Base-by-base conservation (phyloP, 2,888 invertebrate species). In the Sycophila texana region DNA sequence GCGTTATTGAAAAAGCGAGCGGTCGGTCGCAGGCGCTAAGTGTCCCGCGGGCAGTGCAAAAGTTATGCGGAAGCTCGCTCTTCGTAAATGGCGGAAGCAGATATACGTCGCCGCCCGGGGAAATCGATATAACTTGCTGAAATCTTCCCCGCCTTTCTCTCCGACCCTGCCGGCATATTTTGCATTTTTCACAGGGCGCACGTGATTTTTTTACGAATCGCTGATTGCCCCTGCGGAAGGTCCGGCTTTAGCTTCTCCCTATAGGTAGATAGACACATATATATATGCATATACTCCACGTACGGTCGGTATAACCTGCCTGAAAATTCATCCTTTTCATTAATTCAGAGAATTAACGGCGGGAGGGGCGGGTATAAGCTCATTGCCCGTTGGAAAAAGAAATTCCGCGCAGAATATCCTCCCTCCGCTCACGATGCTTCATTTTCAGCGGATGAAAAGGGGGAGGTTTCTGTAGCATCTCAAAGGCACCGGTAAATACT, bases 191-290 rank as follows among this genome's bases (percentile, higher is more conserved):
- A 67, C 67, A 7, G 55, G 18, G 2, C 18, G 67, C 5, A 66
- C 68, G 74, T 77, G 78, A 73, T 73, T 78, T 73, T 63, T 78
- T 74, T 58, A 63, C 77, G 65, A 71, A 72, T 72, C 65, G 51
- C 58, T 57, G 77, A 61, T 63, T 61, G 65, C 13, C 22, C n/a
- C 13, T 49, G 5, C 39, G 0, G 5, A 39, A 5, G 53, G 4
- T 53, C 53, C 4, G 13, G 55, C 16, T 57, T 57, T 13, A 14
- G 2, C 18, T 57, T 57, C n/a, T 4, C n/a, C n/a, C 18, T n/a
- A 18, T 16, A 57, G 16, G 20, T 18, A n/a, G 1, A 4, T 18
- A n/a, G 1, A 4, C 13, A 4, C 7, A 18, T 0, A 4, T 10
- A 26, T 26, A 26, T 26, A 26, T 26, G 26, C 26, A 26, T 55